phyloP scores from a whole-genome alignment of 2,888 invertebrate species.

The Rhyacophila evoluta region DNA sequence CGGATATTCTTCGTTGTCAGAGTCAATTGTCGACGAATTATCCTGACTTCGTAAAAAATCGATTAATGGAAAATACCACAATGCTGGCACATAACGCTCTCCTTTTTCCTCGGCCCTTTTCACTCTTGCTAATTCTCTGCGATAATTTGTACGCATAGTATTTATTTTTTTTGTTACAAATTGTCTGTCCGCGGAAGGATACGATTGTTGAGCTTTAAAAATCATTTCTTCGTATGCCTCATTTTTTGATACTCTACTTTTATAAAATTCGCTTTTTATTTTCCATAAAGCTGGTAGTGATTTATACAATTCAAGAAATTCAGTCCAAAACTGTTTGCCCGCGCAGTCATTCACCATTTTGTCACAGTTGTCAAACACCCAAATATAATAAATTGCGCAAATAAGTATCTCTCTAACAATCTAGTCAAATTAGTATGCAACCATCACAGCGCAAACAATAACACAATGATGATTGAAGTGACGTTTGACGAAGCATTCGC shows the following conservation, averaged over 20 bases:
- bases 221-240: conserved; percentile 48
- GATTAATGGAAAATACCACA: conserved; percentile 49
- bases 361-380: not conserved
- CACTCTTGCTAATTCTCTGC: conserved; percentile 50
- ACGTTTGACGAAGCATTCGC: not conserved
- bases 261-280: conserved; percentile 43
- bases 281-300: conserved; percentile 52
- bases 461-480: not conserved
- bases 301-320: conserved; percentile 49
- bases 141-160: conserved; percentile 51
- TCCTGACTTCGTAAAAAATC: not conserved
- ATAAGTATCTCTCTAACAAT: not conserved
- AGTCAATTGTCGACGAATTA: not conserved
- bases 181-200: conserved; percentile 47
- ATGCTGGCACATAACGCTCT: conserved; percentile 44
- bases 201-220: conserved; percentile 46
- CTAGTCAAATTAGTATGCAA: not conserved
- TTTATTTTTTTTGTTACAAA: conserved; percentile 54
- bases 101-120: conserved; percentile 28
- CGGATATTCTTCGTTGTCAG: not conserved
- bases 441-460: not conserved
- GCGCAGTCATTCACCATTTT: not conserved
- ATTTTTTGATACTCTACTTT: conserved; percentile 43
- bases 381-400: not conserved
- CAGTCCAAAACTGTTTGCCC: conserved; percentile 25